Evolutionary conservation across 2,797 vertebrate genomes (phyloP).

Genomic region (Peromyscus aztecus): DNA sequence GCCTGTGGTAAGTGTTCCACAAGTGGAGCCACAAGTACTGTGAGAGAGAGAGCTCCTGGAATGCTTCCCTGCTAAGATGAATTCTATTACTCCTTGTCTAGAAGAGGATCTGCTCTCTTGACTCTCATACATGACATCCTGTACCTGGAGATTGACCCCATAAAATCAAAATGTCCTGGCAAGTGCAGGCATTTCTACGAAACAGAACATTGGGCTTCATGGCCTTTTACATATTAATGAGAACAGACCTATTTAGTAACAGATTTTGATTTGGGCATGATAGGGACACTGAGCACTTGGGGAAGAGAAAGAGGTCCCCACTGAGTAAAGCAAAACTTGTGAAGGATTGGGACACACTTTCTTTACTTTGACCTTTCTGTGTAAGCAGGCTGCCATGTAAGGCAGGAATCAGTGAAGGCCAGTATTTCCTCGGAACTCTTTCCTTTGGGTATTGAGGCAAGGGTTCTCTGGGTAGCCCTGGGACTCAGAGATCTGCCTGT

Average conservation of each 20-base stretch:
- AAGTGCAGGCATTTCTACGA: constrained; percentile 17
- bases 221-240: constrained; percentile 50
- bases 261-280: constrained; percentile 5
- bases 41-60: not conserved
- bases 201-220: not conserved
- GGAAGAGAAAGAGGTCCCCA: constrained; percentile 12
- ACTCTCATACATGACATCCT: constrained; percentile 2
- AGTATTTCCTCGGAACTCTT: not conserved
- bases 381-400: not conserved
- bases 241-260: constrained; percentile 31
- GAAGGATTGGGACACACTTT: not conserved
- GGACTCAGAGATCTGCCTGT: too few relatives aligned
- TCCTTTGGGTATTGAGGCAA: not conserved
- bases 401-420: not conserved
- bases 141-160: constrained; percentile 19
- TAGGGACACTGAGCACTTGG: not conserved
- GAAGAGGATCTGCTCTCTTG: not conserved
- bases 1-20: not conserved
- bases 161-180: constrained; percentile 57
- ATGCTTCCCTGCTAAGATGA: not conserved
- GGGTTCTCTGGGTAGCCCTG: not conserved
- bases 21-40: not conserved
- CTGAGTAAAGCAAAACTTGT: not conserved
- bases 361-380: not conserved
- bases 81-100: constrained; percentile 4